Evolutionary conservation across 2,797 vertebrate genomes (phyloP).

Genomic region (Pangasius sanitwongsei): DNA sequence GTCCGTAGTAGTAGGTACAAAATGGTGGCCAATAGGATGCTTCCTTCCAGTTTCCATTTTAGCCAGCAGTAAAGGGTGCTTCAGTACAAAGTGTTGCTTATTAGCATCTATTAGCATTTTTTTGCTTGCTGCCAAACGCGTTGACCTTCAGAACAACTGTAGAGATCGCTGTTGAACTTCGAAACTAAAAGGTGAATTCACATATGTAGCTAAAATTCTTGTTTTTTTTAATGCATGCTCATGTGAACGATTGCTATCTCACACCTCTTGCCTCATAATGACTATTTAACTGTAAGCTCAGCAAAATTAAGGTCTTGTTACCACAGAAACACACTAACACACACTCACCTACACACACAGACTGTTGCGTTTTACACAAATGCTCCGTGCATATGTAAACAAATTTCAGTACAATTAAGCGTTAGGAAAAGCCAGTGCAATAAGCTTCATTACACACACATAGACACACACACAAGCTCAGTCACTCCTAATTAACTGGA

Average conservation of each 20-base stretch:
- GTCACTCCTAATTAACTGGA: slow-evolving; percentile 38
- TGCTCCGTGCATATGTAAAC: not conserved
- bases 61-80: not conserved
- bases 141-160: not conserved
- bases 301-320: not conserved
- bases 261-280: slow-evolving; percentile 1
- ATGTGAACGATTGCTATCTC: not conserved
- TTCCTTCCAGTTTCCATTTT: not conserved
- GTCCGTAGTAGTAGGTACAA: no score
- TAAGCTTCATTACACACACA: slow-evolving; percentile 10
- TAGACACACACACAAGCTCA: slow-evolving; percentile 9
- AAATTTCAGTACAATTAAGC: slow-evolving; percentile 7
- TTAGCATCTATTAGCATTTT: not conserved
- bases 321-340: not conserved
- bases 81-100: not conserved
- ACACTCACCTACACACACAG: not conserved
- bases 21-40: not conserved
- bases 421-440: not conserved
- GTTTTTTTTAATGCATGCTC: not conserved
- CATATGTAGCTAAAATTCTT: not conserved
- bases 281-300: slow-evolving; percentile 1
- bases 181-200: not conserved
- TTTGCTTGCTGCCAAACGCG: not conserved
- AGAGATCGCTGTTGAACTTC: not conserved
- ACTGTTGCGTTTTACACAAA: not conserved